These are phyloP conservation scores for Tachypleus tridentatus DNA, from an alignment of 1,140 invertebrate genomes.

Conservation along the genomic window DNA sequence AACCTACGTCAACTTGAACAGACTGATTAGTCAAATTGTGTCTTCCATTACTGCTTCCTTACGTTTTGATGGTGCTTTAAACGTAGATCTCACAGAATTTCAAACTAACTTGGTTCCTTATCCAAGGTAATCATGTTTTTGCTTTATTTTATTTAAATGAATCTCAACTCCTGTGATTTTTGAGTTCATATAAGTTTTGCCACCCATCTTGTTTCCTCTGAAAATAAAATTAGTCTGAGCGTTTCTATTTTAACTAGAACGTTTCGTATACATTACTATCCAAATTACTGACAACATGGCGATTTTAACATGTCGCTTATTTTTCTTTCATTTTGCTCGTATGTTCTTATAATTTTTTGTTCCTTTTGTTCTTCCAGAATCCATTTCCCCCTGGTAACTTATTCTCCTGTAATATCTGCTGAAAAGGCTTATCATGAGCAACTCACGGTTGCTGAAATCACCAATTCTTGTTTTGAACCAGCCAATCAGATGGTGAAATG, in stretches of 20 bases:
- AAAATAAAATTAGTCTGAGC: not conserved
- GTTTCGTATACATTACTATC: not conserved
- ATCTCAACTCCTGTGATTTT: not conserved
- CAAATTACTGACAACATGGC: not conserved
- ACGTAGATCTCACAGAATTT: slow-evolving; percentile 55
- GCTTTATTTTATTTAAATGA: not conserved
- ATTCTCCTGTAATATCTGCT: slow-evolving; percentile 69
- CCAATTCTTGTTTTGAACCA: slow-evolving; percentile 14
- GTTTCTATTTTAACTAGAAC: not conserved
- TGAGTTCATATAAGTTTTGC: not conserved
- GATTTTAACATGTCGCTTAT: no score
- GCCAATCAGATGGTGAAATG: slow-evolving; percentile 21
- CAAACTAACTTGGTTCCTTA: slow-evolving; percentile 56
- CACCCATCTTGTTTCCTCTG: not conserved
- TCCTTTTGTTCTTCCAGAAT: slow-evolving; percentile 34
- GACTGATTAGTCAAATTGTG: slow-evolving; percentile 44
- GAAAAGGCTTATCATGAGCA: slow-evolving; percentile 57
- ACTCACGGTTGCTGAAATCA: slow-evolving; percentile 16
- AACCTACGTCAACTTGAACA: slow-evolving; percentile 44
- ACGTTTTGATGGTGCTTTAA: slow-evolving; percentile 56
- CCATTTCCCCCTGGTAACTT: slow-evolving; percentile 58
- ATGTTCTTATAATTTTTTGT: slow-evolving; percentile 5
- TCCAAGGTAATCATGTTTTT: slow-evolving; percentile 32
- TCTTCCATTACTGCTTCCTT: slow-evolving; percentile 49
- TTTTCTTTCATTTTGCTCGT: not conserved